Evolutionary conservation across 53 echinoderm and acorn worm species (phyloP).

Genomic region (Luidia sarsii): DNA sequence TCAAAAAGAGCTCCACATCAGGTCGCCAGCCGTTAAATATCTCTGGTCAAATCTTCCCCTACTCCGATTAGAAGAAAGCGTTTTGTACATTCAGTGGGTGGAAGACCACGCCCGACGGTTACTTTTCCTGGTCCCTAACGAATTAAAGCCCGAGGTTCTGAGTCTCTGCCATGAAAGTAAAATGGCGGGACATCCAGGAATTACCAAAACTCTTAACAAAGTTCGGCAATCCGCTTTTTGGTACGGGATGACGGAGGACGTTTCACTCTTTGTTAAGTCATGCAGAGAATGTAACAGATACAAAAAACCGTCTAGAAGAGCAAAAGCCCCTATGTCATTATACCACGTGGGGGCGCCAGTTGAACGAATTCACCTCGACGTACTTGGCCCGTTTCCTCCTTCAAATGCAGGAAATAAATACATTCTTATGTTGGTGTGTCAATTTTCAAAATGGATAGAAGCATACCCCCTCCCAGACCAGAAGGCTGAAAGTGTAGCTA

Average conservation of each 20-base stretch:
- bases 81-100: not conserved
- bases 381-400: constrained; percentile 3
- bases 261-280: constrained; percentile 24
- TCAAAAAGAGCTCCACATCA: constrained; percentile 7
- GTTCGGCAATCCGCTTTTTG: constrained; percentile 20
- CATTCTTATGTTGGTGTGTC: constrained; percentile 46
- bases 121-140: not conserved
- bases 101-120: not conserved
- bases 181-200: constrained; percentile 7
- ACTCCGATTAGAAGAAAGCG: not conserved
- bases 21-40: constrained; percentile 3
- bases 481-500: constrained; percentile 40
- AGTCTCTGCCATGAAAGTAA: constrained; percentile 11
- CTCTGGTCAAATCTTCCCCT: not conserved
- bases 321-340: constrained; percentile 16
- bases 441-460: constrained; percentile 66
- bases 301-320: constrained; percentile 34
- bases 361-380: constrained; percentile 4
- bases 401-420: constrained; percentile 38
- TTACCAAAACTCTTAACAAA: constrained; percentile 8
- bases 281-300: constrained; percentile 31
- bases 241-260: constrained; percentile 14
- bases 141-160: not conserved
- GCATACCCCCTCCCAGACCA: constrained; percentile 66
- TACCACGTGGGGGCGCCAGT: constrained; percentile 17